Conservation (phyloP, 2,888 invertebrate genomes). For the Erebia aethiops region DNA sequence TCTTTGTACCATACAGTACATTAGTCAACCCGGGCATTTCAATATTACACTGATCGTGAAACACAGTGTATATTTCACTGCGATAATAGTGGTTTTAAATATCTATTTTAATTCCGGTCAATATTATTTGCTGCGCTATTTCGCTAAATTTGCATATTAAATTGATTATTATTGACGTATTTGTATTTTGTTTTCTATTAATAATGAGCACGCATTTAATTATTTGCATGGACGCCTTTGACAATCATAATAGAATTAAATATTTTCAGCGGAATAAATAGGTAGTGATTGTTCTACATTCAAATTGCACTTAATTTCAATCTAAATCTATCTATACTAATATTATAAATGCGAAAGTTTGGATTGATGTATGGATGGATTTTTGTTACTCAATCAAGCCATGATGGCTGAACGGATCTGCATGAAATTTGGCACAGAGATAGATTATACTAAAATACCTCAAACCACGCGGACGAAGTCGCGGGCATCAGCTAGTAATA, state of each 20-base stretch:
- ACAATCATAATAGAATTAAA: neutral
- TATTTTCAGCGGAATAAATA: neutral
- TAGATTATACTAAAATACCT: no score
- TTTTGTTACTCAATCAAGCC: no score
- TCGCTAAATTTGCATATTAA: constrained; percentile 16
- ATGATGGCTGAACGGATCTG: no score
- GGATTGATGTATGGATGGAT: no score
- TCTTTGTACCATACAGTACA: neutral
- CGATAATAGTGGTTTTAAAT: constrained; percentile 19
- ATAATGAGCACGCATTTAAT: constrained; percentile 3
- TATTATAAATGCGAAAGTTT: no score
- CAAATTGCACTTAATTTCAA: neutral
- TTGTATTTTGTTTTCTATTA: constrained; percentile 18
- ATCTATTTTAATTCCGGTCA: constrained; percentile 7
- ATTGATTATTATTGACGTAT: constrained; percentile 3
- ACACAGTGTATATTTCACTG: constrained; percentile 8
- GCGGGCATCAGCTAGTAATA: no score
- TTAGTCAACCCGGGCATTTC: constrained; percentile 17
- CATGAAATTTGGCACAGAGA: no score
- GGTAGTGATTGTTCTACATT: neutral
- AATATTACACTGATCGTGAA: constrained; percentile 18
- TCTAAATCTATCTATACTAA: no score
- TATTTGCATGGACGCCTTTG: neutral
- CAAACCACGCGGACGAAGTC: no score
- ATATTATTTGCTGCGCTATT: constrained; percentile 17